Conservation (phyloP, 2,113 vertebrate species). For the Hucho hucho region DNA sequence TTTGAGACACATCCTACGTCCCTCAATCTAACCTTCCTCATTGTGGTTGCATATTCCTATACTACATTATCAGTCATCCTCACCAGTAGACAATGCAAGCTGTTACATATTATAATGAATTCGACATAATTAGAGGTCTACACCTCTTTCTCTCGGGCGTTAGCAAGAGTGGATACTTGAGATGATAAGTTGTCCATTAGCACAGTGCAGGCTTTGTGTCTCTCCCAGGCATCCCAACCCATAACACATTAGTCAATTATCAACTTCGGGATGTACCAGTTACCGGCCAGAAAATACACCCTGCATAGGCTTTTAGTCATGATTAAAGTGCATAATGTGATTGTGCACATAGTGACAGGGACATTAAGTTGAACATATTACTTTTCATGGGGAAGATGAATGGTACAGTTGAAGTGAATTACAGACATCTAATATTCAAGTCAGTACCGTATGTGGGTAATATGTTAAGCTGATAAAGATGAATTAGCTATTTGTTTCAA, state of each 20-base stretch:
- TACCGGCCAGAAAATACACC: background rate
- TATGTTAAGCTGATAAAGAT: conserved; percentile 14
- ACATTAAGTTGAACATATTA: background rate
- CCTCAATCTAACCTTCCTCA: too few relatives aligned
- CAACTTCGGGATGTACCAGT: too few relatives aligned
- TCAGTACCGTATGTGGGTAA: background rate
- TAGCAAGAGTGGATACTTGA: background rate
- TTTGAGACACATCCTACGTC: too few relatives aligned
- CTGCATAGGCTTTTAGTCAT: background rate
- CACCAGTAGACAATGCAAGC: too few relatives aligned
- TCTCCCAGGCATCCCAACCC: background rate
- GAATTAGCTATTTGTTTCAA: conserved; percentile 32
- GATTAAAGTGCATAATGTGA: background rate
- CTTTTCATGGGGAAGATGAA: background rate
- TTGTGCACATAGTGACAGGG: background rate
- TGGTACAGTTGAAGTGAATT: background rate
- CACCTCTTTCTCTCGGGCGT: background rate
- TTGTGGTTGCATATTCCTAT: too few relatives aligned
- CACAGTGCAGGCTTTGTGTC: background rate
- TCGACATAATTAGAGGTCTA: background rate
- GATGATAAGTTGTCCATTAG: background rate
- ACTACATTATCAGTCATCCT: too few relatives aligned
- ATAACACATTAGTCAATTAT: conserved; percentile 4
- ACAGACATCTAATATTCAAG: background rate
- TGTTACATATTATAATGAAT: too few relatives aligned